phyloP scores from a whole-genome alignment of 2,113 vertebrate species.

The Poicephalus gulielmi region DNA sequence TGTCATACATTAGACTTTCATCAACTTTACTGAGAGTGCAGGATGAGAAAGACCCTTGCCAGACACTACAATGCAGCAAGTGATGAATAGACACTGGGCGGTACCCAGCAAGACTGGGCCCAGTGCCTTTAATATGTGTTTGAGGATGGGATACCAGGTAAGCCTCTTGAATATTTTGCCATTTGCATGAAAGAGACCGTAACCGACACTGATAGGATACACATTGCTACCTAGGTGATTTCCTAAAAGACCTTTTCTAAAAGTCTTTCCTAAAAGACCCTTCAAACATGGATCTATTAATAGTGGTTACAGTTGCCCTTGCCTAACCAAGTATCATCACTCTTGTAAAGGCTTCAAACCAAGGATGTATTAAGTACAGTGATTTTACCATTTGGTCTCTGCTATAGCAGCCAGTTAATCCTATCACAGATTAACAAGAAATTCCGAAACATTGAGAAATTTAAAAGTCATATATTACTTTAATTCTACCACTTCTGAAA shows the following conservation, averaged over 20 bases:
- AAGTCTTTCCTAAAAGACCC: not conserved
- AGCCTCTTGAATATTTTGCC: not conserved
- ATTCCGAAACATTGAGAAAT: not conserved
- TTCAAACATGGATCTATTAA: not conserved
- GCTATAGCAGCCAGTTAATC: not conserved
- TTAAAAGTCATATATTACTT: not conserved
- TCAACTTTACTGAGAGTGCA: not conserved
- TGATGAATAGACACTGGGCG: rapidly evolving
- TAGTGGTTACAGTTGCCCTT: not conserved
- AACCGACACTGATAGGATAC: not conserved
- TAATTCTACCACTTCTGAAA: not conserved
- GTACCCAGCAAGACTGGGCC: not conserved
- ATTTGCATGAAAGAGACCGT: not conserved
- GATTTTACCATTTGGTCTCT: not conserved
- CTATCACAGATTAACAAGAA: not conserved
- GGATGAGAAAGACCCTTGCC: not conserved
- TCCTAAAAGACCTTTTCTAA: not conserved
- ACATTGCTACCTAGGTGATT: not conserved
- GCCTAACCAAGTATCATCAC: not conserved
- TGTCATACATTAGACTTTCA: not conserved
- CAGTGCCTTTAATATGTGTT: not conserved
- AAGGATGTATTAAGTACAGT: not conserved
- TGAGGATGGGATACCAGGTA: not conserved
- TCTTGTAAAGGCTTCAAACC: not conserved
- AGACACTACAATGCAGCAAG: not conserved